Percentiles rank a stretch among this genome's conserved stretches.
Evolutionary conservation across 2,888 invertebrate species (phyloP).

Genomic region (Peribatodes rhomboidaria): DNA sequence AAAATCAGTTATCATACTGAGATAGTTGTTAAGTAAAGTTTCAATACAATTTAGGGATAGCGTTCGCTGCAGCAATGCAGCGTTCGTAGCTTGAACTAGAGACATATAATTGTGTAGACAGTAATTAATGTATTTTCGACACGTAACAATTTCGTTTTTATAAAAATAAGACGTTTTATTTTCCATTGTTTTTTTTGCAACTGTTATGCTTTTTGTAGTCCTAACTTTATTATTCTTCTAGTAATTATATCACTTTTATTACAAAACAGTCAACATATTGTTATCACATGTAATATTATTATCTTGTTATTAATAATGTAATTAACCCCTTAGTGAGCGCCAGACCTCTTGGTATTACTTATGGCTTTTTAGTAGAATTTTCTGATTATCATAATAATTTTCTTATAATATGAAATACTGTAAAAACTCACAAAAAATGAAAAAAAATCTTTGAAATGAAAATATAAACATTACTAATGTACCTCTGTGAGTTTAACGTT

Average conservation of each 20-base stretch:
- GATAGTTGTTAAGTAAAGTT: conserved; percentile 2
- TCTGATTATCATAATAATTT: not conserved
- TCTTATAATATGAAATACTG: not conserved
- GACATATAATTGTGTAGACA: too few relatives aligned
- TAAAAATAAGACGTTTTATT: too few relatives aligned
- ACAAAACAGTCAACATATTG: too few relatives aligned
- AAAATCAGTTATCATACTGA: not conserved
- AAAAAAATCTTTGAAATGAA: too few relatives aligned
- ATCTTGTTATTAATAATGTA: not conserved
- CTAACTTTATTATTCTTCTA: not conserved
- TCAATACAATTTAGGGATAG: conserved; percentile 1
- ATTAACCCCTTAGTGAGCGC: not conserved
- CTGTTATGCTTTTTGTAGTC: not conserved
- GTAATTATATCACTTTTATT: too few relatives aligned
- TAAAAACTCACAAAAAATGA: too few relatives aligned
- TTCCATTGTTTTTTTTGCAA: not conserved
- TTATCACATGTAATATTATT: too few relatives aligned
- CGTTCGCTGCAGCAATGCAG: conserved; percentile 4
- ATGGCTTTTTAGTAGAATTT: not conserved
- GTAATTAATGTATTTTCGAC: too few relatives aligned
- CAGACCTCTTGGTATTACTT: not conserved
- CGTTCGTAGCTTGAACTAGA: too few relatives aligned
- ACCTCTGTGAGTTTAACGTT: too few relatives aligned
- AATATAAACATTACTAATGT: too few relatives aligned
- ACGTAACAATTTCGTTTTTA: too few relatives aligned